Evolutionary conservation across 2,113 vertebrate species (phyloP).

Genomic region (Callorhinus ursinus): DNA sequence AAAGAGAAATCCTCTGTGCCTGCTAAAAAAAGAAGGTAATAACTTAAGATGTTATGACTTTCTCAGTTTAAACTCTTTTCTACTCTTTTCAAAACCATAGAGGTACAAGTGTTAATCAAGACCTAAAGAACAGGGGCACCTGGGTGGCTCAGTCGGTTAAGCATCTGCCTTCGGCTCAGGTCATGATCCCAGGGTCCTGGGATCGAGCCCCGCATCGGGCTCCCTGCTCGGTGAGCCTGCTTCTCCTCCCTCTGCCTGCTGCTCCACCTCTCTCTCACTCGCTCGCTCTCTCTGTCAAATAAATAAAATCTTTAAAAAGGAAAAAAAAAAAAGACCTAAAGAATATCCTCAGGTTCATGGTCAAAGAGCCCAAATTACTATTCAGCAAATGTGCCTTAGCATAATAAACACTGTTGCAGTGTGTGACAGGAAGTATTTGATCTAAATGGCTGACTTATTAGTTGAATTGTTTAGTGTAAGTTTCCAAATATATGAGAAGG

Average conservation of each 20-base stretch:
- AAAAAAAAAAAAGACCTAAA: neutral
- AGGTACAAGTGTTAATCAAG: neutral
- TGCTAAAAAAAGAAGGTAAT: neutral
- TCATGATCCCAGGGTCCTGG: too few relatives aligned
- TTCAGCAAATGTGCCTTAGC: neutral
- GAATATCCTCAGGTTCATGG: neutral
- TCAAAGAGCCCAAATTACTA: neutral
- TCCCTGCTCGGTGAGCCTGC: too few relatives aligned
- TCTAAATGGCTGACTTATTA: neutral
- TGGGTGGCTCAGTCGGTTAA: too few relatives aligned
- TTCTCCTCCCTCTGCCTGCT: too few relatives aligned
- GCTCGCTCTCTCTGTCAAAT: too few relatives aligned
- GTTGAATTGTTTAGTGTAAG: neutral
- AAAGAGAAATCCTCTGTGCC: neutral
- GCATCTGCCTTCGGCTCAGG: too few relatives aligned
- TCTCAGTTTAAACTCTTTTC: neutral
- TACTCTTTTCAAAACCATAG: neutral
- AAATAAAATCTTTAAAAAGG: too few relatives aligned
- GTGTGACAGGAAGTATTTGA: neutral
- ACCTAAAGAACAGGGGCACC: neutral
- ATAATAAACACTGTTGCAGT: neutral
- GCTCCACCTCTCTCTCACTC: too few relatives aligned
- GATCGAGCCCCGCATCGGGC: too few relatives aligned
- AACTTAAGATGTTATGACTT: neutral
- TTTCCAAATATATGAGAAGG: neutral